Conservation (phyloP, 2,888 invertebrate genomes). For the Pterostichus madidus region DNA sequence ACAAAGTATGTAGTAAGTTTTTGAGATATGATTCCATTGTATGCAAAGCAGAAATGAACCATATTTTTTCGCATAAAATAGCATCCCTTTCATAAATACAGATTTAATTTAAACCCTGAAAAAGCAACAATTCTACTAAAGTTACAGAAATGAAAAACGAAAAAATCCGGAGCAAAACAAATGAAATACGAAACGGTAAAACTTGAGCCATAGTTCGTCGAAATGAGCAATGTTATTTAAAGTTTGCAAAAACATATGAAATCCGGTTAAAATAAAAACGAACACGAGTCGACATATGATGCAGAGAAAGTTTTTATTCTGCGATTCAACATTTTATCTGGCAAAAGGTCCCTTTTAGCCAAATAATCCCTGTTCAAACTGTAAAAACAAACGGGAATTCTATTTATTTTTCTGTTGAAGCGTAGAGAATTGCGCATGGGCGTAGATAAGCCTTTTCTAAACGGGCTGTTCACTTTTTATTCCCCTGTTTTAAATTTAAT, state of each 20-base stretch:
- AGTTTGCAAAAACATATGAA: conserved; percentile 39
- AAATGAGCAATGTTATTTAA: conserved; percentile 28
- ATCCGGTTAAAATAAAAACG: conserved; percentile 46
- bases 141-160: background rate
- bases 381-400: conserved; percentile 6
- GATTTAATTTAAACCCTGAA: conserved; percentile 27
- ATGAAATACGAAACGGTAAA: conserved; percentile 14
- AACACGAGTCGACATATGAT: conserved; percentile 35
- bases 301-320: conserved; percentile 9
- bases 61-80: conserved; percentile 21
- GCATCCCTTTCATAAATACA: conserved; percentile 34
- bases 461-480: too few relatives aligned
- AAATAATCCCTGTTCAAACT: conserved; percentile 43
- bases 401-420: conserved; percentile 22
- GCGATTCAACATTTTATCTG: conserved; percentile 17
- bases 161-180: conserved; percentile 14
- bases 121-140: conserved; percentile 39
- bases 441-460: too few relatives aligned
- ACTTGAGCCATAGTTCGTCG: conserved; percentile 29
- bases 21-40: conserved; percentile 3
- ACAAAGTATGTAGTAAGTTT: conserved; percentile 28
- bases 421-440: background rate
- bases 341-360: conserved; percentile 36
- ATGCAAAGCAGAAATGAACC: conserved; percentile 10
- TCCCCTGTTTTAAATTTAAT: too few relatives aligned